Evolutionary conservation across 2,888 invertebrate genomes (phyloP).

Genomic region (Pantelozetes paolii): DNA sequence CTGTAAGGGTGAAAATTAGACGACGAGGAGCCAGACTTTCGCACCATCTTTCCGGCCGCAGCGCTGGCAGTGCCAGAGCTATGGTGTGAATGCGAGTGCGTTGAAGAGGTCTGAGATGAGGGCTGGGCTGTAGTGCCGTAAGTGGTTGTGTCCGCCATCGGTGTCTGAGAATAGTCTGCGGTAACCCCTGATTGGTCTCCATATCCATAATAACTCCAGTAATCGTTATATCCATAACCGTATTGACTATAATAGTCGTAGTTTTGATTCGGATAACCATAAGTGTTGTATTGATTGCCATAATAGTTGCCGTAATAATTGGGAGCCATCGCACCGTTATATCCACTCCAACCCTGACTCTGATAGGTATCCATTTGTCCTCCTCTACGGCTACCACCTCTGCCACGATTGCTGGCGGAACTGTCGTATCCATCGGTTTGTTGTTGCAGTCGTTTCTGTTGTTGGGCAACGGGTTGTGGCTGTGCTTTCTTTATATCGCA

Average conservation of each 20-base stretch:
- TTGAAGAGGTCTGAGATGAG: background rate
- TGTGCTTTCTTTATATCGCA: slow-evolving; percentile 86
- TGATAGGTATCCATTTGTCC: slow-evolving; percentile 50
- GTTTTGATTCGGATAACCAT: slow-evolving; percentile 20
- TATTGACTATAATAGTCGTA: slow-evolving; percentile 31
- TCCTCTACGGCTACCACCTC: slow-evolving; percentile 55
- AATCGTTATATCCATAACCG: slow-evolving; percentile 24
- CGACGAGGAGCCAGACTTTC: slow-evolving; percentile 24
- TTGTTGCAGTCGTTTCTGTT: slow-evolving; percentile 43
- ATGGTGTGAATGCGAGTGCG: slow-evolving; percentile 26
- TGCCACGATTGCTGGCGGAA: slow-evolving; percentile 57
- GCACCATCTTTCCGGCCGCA: slow-evolving; percentile 11
- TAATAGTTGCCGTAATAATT: slow-evolving; percentile 33
- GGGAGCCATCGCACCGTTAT: slow-evolving; percentile 36
- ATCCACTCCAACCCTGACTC: slow-evolving; percentile 46
- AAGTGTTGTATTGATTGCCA: slow-evolving; percentile 25
- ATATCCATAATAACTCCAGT: slow-evolving; percentile 36
- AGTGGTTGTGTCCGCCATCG: background rate
- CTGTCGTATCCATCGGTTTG: slow-evolving; percentile 49
- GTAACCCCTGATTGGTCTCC: background rate
- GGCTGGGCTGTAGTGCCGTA: background rate
- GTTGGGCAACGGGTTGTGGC: slow-evolving; percentile 42
- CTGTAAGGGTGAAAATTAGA: slow-evolving; percentile 29
- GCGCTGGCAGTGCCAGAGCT: slow-evolving; percentile 1
- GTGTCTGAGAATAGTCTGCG: background rate